phyloP scores from a whole-genome alignment of 2,113 vertebrate species.

The Delphinus delphis region DNA sequence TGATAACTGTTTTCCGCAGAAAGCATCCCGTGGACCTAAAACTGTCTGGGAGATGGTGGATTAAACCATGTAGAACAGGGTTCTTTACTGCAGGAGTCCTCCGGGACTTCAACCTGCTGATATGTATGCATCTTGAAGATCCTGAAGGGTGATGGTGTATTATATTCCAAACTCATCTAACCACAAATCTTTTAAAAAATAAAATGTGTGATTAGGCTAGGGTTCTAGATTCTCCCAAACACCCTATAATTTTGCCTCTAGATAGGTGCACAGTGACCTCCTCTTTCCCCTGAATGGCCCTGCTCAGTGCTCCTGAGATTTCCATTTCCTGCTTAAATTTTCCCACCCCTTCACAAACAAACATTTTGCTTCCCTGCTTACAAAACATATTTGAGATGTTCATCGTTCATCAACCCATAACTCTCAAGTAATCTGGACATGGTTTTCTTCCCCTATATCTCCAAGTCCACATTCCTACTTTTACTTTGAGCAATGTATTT shows the following conservation, averaged over 20 bases:
- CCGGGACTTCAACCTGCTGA: not conserved
- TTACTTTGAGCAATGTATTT: not conserved
- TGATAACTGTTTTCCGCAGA: not conserved
- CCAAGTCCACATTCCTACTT: not conserved
- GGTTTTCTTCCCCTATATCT: not conserved
- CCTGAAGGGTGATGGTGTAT: not conserved
- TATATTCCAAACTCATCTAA: not conserved
- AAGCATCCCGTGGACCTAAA: not conserved
- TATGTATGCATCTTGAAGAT: not conserved
- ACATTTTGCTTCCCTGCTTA: not conserved
- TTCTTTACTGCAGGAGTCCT: not conserved
- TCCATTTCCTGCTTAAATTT: not conserved
- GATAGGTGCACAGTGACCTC: not conserved
- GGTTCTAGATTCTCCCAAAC: not conserved
- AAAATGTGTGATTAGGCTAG: not conserved
- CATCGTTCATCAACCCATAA: not conserved
- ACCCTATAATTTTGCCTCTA: not conserved
- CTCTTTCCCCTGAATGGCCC: not conserved
- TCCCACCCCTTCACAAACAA: not conserved
- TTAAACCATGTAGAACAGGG: not conserved
- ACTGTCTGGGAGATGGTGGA: not conserved
- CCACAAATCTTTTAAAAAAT: not conserved
- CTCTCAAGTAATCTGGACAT: conserved; percentile 1
- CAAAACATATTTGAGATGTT: not conserved
- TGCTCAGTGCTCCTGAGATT: not conserved